Evolutionary conservation across 1,140 invertebrate genomes (phyloP).

Genomic region (Penaeus vannamei): DNA sequence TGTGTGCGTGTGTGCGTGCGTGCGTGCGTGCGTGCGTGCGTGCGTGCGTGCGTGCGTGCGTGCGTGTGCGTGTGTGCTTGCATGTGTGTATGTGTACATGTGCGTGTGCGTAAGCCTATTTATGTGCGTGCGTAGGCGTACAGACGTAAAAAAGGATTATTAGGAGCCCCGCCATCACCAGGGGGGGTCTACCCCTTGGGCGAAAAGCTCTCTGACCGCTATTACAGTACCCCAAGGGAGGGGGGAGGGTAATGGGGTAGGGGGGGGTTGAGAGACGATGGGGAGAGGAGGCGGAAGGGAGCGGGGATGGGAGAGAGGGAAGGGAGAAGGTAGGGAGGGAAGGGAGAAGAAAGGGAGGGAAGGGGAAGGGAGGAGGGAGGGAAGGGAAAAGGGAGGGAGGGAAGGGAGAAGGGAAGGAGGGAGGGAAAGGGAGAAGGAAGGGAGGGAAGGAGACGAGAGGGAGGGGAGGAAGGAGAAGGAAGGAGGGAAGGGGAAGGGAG

Average conservation of each 20-base stretch:
- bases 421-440: not conserved
- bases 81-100: not conserved
- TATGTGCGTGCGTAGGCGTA: not conserved
- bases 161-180: not conserved
- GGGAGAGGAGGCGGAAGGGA: not conserved
- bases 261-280: not conserved
- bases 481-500: not conserved
- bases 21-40: not conserved
- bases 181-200: not conserved
- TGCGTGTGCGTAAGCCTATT: not conserved
- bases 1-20: not conserved
- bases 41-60: not conserved
- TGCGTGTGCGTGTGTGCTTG: not conserved
- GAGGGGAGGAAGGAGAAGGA: not conserved
- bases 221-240: not conserved
- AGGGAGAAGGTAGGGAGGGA: too few species aligned
- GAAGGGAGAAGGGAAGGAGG: not conserved
- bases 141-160: not conserved
- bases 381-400: not conserved
- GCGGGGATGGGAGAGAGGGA: too few species aligned
- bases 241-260: not conserved
- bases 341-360: not conserved
- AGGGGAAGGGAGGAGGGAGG: not conserved
- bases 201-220: not conserved
- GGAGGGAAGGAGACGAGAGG: not conserved